Evolutionary conservation across 2,888 invertebrate species (phyloP), one percentile per base, ranked within the genome.

Genomic region (Axea sp.): DNA sequence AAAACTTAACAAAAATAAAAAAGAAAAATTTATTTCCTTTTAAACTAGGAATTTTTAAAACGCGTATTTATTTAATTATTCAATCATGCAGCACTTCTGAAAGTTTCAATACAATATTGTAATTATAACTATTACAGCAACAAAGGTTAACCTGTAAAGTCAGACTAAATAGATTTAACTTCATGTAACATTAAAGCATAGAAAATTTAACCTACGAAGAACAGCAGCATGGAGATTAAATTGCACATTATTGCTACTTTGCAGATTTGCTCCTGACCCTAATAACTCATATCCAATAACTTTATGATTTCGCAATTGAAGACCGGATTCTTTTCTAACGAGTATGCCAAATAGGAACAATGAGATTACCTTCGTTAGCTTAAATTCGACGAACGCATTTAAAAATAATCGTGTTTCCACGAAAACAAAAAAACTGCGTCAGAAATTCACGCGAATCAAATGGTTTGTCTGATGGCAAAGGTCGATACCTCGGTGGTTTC

Each of bases 251-350:
- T 31, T 57, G 57, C 41, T 67, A 12, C 57, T 65, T 47, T 68
- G 49, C 41, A 59, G 57, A 68, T 57, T 59, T 51, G 49, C 59
- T 51, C 15, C 49, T 68, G 67, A 68, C 57, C 67, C 49, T 68
- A 68, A 68, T 57, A 68, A 59, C 39, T 49, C 41, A 22, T 47
- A 68, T 41, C 49, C 67, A 68, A 47, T 68, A 59, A 68, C 49
- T 59, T 55, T 67, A 47, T 55, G 31, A 67, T 65, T 65, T 45
- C 8, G 22, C 41, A 49, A 49, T 57, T 26, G 47, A 1, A 35
- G 39, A 24, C 39, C 9, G 0, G 26, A 22, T 24, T 24, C 35
- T 12, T 51, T 17, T 35, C 7, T 6, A 6, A 11, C 6, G 12
- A 1, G 1, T 12, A 26, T 6, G 7, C 30, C 9, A 19, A 11